phyloP scores from a whole-genome alignment of 1,140 invertebrate genomes.

The Berghia stephanieae region DNA sequence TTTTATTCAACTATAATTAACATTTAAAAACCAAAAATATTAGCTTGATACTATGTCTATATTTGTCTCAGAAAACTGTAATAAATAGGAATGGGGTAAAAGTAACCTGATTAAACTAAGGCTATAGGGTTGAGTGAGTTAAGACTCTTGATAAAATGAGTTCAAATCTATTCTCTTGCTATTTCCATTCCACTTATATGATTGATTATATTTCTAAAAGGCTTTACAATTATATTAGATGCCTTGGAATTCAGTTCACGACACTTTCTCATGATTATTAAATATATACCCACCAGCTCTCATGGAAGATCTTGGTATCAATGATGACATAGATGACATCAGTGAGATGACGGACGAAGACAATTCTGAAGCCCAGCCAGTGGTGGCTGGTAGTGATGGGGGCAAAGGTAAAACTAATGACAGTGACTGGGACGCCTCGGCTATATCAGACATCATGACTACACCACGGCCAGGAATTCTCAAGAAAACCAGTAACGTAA shows the following conservation, averaged over 20 bases:
- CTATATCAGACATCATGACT: conserved; percentile 22
- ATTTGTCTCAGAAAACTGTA: too few relatives aligned
- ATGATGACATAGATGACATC: conserved; percentile 45
- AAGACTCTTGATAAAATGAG: too few relatives aligned
- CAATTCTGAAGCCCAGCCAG: not conserved
- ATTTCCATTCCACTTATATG: not conserved
- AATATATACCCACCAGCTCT: conserved; percentile 28
- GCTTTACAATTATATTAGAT: not conserved
- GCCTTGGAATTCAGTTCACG: too few relatives aligned
- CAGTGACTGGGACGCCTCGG: conserved; percentile 45
- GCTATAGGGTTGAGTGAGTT: too few relatives aligned
- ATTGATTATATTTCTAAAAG: not conserved
- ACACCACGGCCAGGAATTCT: conserved; percentile 39
- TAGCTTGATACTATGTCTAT: too few relatives aligned
- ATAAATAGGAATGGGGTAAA: too few relatives aligned
- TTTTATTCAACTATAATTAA: too few relatives aligned
- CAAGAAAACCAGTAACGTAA: too few relatives aligned
- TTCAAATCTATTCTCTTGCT: not conserved
- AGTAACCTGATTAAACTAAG: too few relatives aligned
- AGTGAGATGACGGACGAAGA: conserved; percentile 39
- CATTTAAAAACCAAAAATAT: too few relatives aligned
- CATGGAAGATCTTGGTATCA: conserved; percentile 49
- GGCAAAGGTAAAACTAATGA: conserved; percentile 20
- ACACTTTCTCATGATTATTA: not conserved
- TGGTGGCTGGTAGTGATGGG: not conserved